Evolutionary conservation across 1,140 invertebrate genomes (phyloP).

Genomic region (Temnothorax nylanderi): DNA sequence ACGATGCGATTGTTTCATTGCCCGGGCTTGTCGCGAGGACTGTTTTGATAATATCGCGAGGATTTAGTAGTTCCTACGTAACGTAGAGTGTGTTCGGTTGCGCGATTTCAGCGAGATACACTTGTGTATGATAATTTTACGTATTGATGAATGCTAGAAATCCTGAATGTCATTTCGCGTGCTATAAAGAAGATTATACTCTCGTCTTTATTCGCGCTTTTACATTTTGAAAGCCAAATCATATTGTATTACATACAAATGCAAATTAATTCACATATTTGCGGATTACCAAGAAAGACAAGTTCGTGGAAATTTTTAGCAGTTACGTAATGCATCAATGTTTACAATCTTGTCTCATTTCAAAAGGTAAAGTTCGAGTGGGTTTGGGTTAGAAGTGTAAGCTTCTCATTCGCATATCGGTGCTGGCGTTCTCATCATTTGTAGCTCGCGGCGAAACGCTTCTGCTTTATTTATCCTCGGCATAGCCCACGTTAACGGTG

Average conservation of each 20-base stretch:
- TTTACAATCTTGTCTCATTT: conserved; percentile 36
- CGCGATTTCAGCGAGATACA: background rate
- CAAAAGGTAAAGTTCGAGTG: conserved; percentile 24
- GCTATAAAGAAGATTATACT: background rate
- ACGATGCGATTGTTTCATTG: conserved; percentile 53
- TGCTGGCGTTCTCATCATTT: conserved; percentile 22
- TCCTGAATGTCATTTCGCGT: background rate
- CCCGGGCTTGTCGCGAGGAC: conserved; percentile 23
- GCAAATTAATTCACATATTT: conserved; percentile 46
- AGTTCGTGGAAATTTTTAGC: background rate
- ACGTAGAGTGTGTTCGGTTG: background rate
- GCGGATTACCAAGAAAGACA: conserved; percentile 4
- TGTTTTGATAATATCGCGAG: conserved; percentile 23
- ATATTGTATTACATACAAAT: conserved; percentile 17
- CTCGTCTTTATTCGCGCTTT: background rate
- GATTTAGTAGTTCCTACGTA: conserved; percentile 41
- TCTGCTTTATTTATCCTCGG: conserved; percentile 53
- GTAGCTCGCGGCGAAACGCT: conserved; percentile 10
- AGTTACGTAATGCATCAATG: background rate
- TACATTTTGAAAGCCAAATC: background rate
- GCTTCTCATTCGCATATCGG: conserved; percentile 30
- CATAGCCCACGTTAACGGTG: conserved; percentile 43
- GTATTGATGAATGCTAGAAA: conserved; percentile 12
- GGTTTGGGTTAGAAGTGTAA: conserved; percentile 3
- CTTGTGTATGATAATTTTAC: conserved; percentile 20